A percentile compares a stretch with the other conserved stretches of the same genome.
Conservation (phyloP, 23 tunicate species). For the Ascidia mentula region DNA sequence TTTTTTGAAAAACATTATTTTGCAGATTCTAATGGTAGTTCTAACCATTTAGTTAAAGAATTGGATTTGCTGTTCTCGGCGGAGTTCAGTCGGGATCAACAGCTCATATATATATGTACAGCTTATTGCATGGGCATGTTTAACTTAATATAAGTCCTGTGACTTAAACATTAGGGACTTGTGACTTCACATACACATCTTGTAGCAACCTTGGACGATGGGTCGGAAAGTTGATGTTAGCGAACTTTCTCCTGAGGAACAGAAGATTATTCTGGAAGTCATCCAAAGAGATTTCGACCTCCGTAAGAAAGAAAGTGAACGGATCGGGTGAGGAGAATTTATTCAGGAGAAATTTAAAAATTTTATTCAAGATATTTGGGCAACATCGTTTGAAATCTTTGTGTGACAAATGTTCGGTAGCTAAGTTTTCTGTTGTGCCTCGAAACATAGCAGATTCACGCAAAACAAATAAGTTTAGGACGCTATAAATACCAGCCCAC, state of each 20-base stretch:
- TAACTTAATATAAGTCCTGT: background rate
- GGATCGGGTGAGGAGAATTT: constrained; percentile 79
- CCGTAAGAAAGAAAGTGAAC: constrained; percentile 40
- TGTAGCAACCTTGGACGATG: too few relatives aligned
- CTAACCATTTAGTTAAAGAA: background rate
- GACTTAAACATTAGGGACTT: background rate
- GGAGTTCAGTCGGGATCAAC: background rate
- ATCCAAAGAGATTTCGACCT: constrained; percentile 67
- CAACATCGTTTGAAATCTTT: too few relatives aligned
- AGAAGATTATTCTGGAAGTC: constrained; percentile 53
- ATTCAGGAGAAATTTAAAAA: too few relatives aligned
- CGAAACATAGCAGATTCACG: too few relatives aligned
- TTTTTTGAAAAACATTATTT: too few relatives aligned
- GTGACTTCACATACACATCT: too few relatives aligned
- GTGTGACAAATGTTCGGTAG: too few relatives aligned
- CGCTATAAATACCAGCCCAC: too few relatives aligned
- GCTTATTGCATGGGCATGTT: background rate
- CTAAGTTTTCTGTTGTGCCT: too few relatives aligned
- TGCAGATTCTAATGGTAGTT: background rate
- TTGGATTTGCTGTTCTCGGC: background rate
- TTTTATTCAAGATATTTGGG: too few relatives aligned
- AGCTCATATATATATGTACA: background rate
- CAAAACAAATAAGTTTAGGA: too few relatives aligned
- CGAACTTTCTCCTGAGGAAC: constrained; percentile 39
- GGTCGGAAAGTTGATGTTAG: constrained; percentile 61